Evolutionary conservation across 2,888 invertebrate genomes (phyloP).

Genomic region (Pemphredon lugubris): DNA sequence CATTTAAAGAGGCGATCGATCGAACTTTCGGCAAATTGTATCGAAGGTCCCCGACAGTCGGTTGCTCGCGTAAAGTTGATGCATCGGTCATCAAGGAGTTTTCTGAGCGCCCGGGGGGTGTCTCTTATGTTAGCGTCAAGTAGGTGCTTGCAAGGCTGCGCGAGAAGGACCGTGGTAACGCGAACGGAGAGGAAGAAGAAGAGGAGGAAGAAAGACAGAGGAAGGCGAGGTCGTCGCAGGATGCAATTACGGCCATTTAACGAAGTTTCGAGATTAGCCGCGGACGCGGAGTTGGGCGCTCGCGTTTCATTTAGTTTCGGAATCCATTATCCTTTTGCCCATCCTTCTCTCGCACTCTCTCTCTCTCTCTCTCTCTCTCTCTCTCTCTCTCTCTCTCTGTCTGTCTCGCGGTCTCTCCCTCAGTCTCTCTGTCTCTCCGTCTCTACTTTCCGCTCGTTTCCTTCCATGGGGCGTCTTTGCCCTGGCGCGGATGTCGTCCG

Average conservation of each 20-base stretch:
- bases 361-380: no score
- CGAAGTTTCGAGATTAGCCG: constrained; percentile 78
- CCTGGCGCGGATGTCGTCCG: constrained; percentile 43
- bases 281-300: constrained; percentile 66
- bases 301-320: constrained; percentile 77
- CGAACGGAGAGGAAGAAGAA: background rate
- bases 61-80: constrained; percentile 46
- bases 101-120: constrained; percentile 37
- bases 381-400: no score
- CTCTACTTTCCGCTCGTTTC: constrained; percentile 1
- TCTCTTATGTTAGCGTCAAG: no score
- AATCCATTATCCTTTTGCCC: constrained; percentile 75
- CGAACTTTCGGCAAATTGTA: constrained; percentile 59
- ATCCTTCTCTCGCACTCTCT: no score
- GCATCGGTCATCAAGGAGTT: constrained; percentile 44
- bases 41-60: constrained; percentile 44
- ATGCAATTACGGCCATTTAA: constrained; percentile 78
- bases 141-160: constrained; percentile 40
- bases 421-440: no score
- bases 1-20: constrained; percentile 55
- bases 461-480: constrained; percentile 31
- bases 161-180: background rate
- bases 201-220: constrained; percentile 49
- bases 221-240: constrained; percentile 63
- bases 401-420: no score